Base-by-base conservation (phyloP, 2,888 invertebrate species). In the Chromoteleia sp. region DNA sequence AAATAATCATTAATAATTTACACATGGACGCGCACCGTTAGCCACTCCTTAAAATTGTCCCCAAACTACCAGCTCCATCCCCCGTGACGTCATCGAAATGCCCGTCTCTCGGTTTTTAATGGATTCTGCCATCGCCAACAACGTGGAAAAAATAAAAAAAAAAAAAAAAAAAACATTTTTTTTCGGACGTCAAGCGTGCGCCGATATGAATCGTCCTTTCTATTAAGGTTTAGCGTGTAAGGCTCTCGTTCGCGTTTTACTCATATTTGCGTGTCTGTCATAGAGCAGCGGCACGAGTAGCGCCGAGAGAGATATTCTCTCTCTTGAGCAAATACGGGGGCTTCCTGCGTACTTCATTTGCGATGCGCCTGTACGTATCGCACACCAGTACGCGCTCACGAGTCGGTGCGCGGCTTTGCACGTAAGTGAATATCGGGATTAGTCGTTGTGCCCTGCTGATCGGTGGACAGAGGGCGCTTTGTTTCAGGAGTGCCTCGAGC, bases 401-500 rank as follows among this genome's bases (percentile, higher is more conserved):
- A 73, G 68, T 77, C 67, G 25, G 70, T 56, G 56, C 43, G 30
- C 54, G 33, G 61, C 61, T 43, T 30, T 58, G 78, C 68, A 70
- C 48, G 56, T 78, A 75, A 79, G 75, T 80, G 74, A 50, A 78
- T 71, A 71, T 54, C 86, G 87, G 87, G 87, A 88, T 89, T 89
- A 89, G 87, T 87, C 88, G 86, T 82, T 86, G 84, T 83, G 81
- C 79, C 81, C 84, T 73, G 84, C 77, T 81, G 82, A 82, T 86
- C 82, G 79, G 70, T 85, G 86, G 85, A 90, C 89, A 89, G 89
- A 87, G 88, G 71, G 77, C 85, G 89, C 89, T 89, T 90, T 89
- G 89, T 90, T 89, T 87, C 85, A 84, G 78, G 86, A 88, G 87
- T 85, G 88, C 86, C 86, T 84, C 84, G 86, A 88, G 89, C 87